Evolutionary conservation across 2,113 vertebrate genomes (phyloP).

Genomic region (Recurvirostra avosetta): DNA sequence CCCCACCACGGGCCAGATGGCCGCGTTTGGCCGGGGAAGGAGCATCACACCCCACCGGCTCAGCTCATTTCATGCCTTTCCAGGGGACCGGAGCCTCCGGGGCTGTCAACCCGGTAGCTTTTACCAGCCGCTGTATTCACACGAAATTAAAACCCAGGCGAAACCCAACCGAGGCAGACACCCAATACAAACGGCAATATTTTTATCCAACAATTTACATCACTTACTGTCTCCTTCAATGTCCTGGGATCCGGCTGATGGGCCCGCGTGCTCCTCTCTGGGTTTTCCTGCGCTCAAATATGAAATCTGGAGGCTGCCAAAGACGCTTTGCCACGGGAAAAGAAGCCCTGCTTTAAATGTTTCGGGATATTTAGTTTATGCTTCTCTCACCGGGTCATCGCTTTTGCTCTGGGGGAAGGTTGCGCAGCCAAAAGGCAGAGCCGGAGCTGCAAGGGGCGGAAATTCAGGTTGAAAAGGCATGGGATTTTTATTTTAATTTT

Average conservation of each 20-base stretch:
- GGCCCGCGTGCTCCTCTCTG: not conserved
- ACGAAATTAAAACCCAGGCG: slow-evolving; percentile 3
- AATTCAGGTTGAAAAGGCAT: not conserved
- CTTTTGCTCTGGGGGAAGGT: not conserved
- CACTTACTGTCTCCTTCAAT: slow-evolving; percentile 35
- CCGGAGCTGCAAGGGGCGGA: not conserved
- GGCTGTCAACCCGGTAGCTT: not conserved
- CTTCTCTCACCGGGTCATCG: rapidly evolving
- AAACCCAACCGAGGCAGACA: not conserved
- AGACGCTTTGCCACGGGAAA: not conserved
- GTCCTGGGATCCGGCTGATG: not conserved
- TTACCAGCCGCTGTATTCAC: not conserved
- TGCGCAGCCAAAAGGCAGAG: not conserved
- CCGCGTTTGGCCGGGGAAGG: rapidly evolving
- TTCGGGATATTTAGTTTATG: not conserved
- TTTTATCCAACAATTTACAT: slow-evolving; percentile 27
- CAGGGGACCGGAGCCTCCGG: not conserved
- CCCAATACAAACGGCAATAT: not conserved
- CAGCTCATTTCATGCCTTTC: not conserved
- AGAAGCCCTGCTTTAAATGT: not conserved
- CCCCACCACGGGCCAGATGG: rapidly evolving
- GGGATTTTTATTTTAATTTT: not conserved
- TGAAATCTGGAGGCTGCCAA: not conserved
- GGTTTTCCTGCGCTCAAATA: not conserved
- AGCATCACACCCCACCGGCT: not conserved